These are phyloP conservation scores for Anser cygnoides DNA, from an alignment of 2,113 vertebrate species.

Conservation along the genomic window DNA sequence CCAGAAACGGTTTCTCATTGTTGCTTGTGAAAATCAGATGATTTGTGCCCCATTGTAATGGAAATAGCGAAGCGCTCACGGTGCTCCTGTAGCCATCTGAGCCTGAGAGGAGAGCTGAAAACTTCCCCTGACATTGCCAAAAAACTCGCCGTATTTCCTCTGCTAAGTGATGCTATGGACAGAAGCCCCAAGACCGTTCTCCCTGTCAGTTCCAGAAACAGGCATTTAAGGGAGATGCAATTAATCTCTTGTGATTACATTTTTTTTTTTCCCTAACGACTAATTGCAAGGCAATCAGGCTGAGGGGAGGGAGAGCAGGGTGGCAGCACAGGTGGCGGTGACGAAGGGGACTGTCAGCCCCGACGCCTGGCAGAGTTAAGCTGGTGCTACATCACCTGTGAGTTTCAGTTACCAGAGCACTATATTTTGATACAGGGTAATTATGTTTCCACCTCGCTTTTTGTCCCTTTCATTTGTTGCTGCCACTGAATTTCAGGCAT, in stretches of 20 bases:
- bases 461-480: conserved; percentile 31
- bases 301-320: not conserved
- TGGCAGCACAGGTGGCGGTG: not conserved
- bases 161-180: not conserved
- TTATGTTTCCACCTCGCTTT: conserved; percentile 9
- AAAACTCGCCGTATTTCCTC: not conserved
- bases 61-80: not conserved
- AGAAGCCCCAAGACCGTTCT: conserved; percentile 29
- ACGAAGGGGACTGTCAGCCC: not conserved
- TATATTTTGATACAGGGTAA: not conserved
- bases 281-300: conserved; percentile 21
- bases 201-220: not conserved
- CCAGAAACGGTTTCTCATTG: not conserved
- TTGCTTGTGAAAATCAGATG: not conserved
- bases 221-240: not conserved
- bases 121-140: not conserved
- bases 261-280: not conserved
- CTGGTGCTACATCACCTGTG: not conserved
- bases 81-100: not conserved
- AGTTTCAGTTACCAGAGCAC: conserved; percentile 40
- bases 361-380: not conserved
- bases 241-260: conserved; percentile 19
- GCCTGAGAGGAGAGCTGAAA: not conserved
- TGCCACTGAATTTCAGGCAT: conserved; percentile 34
- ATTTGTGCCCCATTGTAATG: not conserved